A percentile compares a stretch with the other conserved stretches of the same genome.
phyloP scores from a whole-genome alignment of 2,797 vertebrate genomes.

The Thalassophryne amazonica region DNA sequence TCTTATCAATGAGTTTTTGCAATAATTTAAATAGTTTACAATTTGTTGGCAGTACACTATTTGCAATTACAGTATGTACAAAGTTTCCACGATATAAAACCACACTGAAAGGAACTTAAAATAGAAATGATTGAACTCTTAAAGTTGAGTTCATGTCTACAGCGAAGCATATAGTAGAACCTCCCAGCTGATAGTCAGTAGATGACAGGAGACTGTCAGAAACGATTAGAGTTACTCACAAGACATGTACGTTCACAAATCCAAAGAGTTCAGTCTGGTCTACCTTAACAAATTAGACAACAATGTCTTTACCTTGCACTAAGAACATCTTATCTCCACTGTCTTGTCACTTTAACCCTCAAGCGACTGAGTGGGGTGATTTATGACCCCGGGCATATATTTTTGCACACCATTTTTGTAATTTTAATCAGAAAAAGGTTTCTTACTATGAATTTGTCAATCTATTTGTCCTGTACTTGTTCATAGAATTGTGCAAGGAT shows the following conservation, averaged over 20 bases:
- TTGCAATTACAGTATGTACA: conserved; percentile 66
- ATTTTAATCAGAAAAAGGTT: too few relatives aligned
- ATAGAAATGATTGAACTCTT: conserved; percentile 24
- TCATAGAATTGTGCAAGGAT: too few relatives aligned
- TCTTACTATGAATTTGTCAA: too few relatives aligned
- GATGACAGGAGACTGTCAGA: conserved; percentile 34
- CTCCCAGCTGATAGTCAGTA: conserved; percentile 27
- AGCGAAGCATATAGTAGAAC: conserved; percentile 39
- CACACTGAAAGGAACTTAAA: conserved; percentile 31
- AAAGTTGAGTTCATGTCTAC: conserved; percentile 32
- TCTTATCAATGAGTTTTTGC: conserved; percentile 24
- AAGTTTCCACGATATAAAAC: conserved; percentile 64
- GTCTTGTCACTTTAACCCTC: too few relatives aligned
- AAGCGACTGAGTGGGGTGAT: too few relatives aligned
- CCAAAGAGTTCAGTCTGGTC: conserved; percentile 37
- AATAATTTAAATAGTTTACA: conserved; percentile 56
- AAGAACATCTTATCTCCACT: conserved; percentile 64
- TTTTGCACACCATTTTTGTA: too few relatives aligned
- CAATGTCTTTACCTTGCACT: conserved; percentile 23
- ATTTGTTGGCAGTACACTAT: conserved; percentile 43
- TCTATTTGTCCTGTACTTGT: too few relatives aligned
- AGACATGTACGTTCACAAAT: conserved; percentile 63
- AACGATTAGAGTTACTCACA: conserved; percentile 53
- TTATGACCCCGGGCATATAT: too few relatives aligned
- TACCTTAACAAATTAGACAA: conserved; percentile 41